Evolutionary conservation across 1,140 invertebrate species (phyloP), one percentile per base, ranked within the genome.

Genomic region (Cydia strobilella): DNA sequence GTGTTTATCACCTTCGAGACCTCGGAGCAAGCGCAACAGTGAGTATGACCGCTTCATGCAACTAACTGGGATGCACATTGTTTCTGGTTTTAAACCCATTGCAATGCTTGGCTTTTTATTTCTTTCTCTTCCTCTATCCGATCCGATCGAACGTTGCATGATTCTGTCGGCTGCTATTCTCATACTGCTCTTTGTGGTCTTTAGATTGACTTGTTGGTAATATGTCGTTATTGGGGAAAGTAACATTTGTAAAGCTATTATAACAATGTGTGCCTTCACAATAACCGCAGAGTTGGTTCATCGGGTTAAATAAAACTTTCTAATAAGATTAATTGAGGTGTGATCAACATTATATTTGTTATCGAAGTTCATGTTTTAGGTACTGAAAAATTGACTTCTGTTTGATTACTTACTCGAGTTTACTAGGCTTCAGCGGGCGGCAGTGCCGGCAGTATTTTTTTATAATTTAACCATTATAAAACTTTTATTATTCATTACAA

Each of bases 11-110:
- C 96, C 87, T 98, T 96, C 95, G 97, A 98, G 93, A 97, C 95
- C 82, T 95, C 95, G 88, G 97, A 98, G 86, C 96, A 97, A 94
- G 97, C 97, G 90, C 97, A 97, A 94, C 96, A 96, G 97, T 98
- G 94, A 96, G 96, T 97, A 94, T 87, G 75, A 75, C 74, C 77
- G 76, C 78, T 74, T 76, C 66, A 78, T 73, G 74, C 66, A 45
- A 74, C 75, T 42, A 69, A 35, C 45, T 18, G 75, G 77, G 63
- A 27, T 45, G 45, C n/a, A 25, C 62, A 62, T 20, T 35, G 48
- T 65, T 51, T 59, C 54, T 59, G 54, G 72, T 59, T 25, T 59
- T 51, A 18, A 20, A 51, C n/a, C 77, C 74, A 76, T 63, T 66
- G 27, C 65, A 69, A 35, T 76, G 81, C 79, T 79, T 81, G 79